Evolutionary conservation across 2,888 invertebrate species (phyloP).

Genomic region (Trichopoda pennipes): DNA sequence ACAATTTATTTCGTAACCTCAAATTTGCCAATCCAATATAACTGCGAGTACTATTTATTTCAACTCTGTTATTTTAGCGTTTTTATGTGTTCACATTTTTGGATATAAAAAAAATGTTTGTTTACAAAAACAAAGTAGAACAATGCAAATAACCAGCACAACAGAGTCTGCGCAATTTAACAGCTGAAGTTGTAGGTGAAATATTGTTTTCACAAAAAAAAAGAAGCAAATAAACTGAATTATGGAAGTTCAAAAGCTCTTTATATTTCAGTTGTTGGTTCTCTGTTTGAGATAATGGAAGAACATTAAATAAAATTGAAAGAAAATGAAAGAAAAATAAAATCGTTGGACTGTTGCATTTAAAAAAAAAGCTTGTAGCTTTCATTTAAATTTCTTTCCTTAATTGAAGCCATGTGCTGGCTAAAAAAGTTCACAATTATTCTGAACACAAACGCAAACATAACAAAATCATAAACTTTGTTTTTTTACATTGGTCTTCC

Average conservation of each 20-base stretch:
- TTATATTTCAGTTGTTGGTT: background rate
- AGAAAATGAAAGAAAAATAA: no score
- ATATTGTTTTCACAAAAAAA: background rate
- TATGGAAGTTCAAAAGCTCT: background rate
- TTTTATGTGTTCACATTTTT: background rate
- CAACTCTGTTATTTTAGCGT: conserved; percentile 11
- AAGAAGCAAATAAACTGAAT: background rate
- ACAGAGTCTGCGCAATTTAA: conserved; percentile 38
- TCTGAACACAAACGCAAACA: conserved; percentile 5
- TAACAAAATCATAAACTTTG: background rate
- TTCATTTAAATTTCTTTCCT: background rate
- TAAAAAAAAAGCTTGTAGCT: conserved; percentile 5
- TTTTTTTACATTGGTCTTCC: conserved; percentile 22
- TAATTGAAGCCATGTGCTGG: conserved; percentile 28
- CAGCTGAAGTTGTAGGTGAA: conserved; percentile 26
- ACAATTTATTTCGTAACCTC: no score
- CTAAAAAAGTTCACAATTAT: background rate
- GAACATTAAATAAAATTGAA: no score
- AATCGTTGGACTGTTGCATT: no score
- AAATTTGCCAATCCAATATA: no score
- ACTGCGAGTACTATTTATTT: conserved; percentile 15
- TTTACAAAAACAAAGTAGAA: conserved; percentile 33
- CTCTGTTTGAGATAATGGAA: no score
- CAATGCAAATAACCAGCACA: background rate
- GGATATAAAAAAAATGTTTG: conserved; percentile 13